phyloP scores from a whole-genome alignment of 2,113 vertebrate genomes.

The Clupea harengus region DNA sequence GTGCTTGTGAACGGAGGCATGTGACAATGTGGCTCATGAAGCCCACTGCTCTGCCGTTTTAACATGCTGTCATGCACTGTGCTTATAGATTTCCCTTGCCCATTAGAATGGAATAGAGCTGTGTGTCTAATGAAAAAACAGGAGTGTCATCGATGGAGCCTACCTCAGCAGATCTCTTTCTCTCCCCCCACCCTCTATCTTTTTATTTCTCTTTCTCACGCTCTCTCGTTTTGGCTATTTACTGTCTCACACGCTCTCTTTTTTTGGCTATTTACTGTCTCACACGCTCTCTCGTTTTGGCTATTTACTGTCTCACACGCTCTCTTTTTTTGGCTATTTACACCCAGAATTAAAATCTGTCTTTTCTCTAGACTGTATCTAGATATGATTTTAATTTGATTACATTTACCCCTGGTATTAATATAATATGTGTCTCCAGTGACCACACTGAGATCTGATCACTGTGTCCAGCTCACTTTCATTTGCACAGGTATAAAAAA shows the following conservation, averaged over 20 bases:
- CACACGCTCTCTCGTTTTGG: not conserved
- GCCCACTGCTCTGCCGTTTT: not conserved
- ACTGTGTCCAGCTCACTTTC: too few relatives aligned
- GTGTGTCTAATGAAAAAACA: not conserved
- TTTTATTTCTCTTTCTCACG: not conserved
- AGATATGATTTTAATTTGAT: too few relatives aligned
- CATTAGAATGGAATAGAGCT: not conserved
- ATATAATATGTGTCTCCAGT: too few relatives aligned
- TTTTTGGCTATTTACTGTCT: too few relatives aligned
- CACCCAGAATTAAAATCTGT: too few relatives aligned
- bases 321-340: not conserved
- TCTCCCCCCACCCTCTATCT: not conserved
- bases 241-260: not conserved
- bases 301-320: not conserved
- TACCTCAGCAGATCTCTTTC: not conserved
- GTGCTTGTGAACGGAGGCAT: constrained; percentile 32
- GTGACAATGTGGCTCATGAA: not conserved
- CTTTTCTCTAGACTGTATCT: too few relatives aligned
- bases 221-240: too few relatives aligned
- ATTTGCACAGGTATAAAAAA: too few relatives aligned
- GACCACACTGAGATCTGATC: too few relatives aligned
- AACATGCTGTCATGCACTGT: not conserved
- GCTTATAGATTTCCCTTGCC: not conserved
- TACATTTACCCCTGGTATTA: too few relatives aligned
- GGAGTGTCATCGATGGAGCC: not conserved